These are phyloP conservation scores for Coendou prehensilis DNA, from an alignment of 2,797 vertebrate species.

Conservation along the genomic window DNA sequence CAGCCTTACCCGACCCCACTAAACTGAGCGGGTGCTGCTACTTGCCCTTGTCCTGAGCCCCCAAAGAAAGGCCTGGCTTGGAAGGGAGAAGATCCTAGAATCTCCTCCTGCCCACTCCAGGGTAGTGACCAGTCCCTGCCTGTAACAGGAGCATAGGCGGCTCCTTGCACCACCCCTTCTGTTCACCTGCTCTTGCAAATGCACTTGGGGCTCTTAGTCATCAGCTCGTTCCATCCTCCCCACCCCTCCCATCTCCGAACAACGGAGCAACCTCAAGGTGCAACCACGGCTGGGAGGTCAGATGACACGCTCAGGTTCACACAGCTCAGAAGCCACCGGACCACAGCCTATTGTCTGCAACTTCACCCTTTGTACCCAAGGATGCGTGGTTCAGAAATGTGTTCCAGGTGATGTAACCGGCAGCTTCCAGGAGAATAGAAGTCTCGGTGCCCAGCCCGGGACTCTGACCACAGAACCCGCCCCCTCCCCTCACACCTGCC, in stretches of 20 bases:
- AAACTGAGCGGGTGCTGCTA: not conserved
- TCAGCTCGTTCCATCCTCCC: not conserved
- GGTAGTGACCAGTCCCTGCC: not conserved
- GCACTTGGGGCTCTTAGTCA: not conserved
- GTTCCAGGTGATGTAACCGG: conserved; percentile 34
- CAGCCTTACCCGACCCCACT: not conserved
- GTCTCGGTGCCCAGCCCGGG: not conserved
- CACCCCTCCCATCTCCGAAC: not conserved
- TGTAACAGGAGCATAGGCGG: not conserved
- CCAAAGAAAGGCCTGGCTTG: not conserved
- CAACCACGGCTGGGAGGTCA: not conserved
- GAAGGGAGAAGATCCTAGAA: conserved; percentile 2
- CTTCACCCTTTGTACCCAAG: not conserved
- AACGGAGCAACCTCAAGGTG: not conserved
- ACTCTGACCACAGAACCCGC: not conserved
- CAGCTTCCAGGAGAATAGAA: conserved; percentile 31
- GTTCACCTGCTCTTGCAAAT: not conserved
- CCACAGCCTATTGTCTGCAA: conserved; percentile 23
- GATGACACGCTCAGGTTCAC: conserved; percentile 20
- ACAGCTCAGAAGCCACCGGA: not conserved
- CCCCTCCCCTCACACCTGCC: conserved; percentile 21
- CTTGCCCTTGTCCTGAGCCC: not conserved
- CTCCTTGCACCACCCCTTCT: not conserved
- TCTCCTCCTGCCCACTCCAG: not conserved
- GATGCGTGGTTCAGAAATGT: conserved; percentile 38